Percentiles rank a stretch among this genome's conserved stretches.
Conservation (phyloP, 2,888 invertebrate genomes). For the Corythucha ciliata region DNA sequence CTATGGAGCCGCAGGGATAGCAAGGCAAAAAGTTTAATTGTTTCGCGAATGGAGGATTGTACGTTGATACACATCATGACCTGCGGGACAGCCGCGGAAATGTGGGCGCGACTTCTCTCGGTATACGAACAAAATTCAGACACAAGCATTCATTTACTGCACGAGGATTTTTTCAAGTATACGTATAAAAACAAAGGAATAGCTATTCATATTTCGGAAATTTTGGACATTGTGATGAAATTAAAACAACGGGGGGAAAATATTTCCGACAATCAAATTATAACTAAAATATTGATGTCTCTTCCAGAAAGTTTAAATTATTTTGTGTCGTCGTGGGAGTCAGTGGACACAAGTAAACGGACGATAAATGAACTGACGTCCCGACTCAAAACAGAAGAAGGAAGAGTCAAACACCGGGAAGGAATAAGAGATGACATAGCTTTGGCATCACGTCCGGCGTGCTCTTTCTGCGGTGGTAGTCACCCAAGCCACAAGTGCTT, state of each 20-base stretch:
- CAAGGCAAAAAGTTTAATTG: conserved; percentile 3
- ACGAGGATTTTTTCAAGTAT: conserved; percentile 6
- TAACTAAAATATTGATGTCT: conserved; percentile 5
- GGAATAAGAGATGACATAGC: conserved; percentile 3
- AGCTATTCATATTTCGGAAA: conserved; percentile 11
- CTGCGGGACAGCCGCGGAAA: conserved; percentile 3
- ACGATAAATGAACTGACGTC: conserved; percentile 11
- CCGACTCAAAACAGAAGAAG: conserved; percentile 6
- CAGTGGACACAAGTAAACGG: conserved; percentile 6
- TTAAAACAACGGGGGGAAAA: conserved; percentile 4
- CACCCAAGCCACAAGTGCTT: conserved; percentile 2
- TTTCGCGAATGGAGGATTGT: background rate
- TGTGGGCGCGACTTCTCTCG: background rate
- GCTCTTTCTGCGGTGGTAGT: background rate
- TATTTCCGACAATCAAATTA: conserved; percentile 3
- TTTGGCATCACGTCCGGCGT: background rate
- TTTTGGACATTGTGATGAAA: conserved; percentile 10
- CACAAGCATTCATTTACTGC: conserved; percentile 12
- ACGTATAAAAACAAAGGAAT: conserved; percentile 11
- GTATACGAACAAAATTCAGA: conserved; percentile 19
- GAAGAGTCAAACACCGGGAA: conserved; percentile 1
- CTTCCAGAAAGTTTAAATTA: background rate
- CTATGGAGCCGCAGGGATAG: background rate
- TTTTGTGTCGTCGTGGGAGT: conserved; percentile 17
- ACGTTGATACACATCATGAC: conserved; percentile 5